Evolutionary conservation across 2,888 invertebrate species (phyloP), one percentile per base, ranked within the genome.

Genomic region (Sepioteuthis lessoniana): DNA sequence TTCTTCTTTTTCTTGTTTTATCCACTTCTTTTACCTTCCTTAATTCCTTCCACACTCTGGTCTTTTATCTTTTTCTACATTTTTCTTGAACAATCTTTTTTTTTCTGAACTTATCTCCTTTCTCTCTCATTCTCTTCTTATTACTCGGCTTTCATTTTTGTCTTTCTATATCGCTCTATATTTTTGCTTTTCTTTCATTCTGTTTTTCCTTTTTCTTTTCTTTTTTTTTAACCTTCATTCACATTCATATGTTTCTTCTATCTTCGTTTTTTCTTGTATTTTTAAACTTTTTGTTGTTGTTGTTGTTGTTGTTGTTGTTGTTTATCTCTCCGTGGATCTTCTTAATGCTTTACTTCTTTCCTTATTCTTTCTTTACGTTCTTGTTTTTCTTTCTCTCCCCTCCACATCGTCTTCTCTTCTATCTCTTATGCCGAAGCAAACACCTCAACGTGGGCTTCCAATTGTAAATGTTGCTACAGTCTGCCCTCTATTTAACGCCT

Each of bases 381-480:
- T 37, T 21, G 35, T 91, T 91, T 37, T 37, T 31, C 7, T 13
- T 76, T n/a, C 19, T n/a, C 13, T 19, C n/a, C 10, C 76, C n/a
- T 35, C n/a, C 4, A 1, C 76, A 0, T 10, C n/a, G 16, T 16
- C n/a, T 4, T 76, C 16, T 55, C n/a, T n/a, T 76, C 76, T 76
- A n/a, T 76, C 76, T 35, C n/a, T 76, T n/a, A n/a, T 35, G 76
- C n/a, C 76, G 4, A 76, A 7, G 13, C n/a, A 13, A 76, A 76
- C 76, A 76, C 76, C n/a, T 35, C 76, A 35, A 76, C 76, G 76
- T 76, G n/a, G 76, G 76, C 76, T 35, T n/a, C 76, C 76, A 76
- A 76, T 76, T 76, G 55, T 55, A 55, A 55, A 55, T 55, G 76
- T n/a, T 76, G 76, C 76, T 76, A 76, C 76, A 76, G n/a, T 76